Percentiles rank a stretch among this genome's conserved stretches.
phyloP scores from a whole-genome alignment of 30 jellyfish, hydroid and myxozoan genomes.

The Pseudorhiza aurosa region DNA sequence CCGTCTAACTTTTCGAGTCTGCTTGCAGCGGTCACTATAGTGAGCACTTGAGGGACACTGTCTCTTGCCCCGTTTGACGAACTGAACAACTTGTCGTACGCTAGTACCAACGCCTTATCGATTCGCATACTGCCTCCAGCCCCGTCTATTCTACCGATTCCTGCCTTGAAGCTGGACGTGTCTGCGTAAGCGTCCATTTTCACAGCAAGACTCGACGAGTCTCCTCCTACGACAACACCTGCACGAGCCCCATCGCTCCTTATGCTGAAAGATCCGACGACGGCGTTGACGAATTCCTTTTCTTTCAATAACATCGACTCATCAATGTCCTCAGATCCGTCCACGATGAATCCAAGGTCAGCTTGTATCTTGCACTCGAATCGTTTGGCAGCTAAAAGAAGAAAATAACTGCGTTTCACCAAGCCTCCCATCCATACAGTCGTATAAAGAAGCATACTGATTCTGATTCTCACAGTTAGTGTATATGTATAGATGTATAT shows the following conservation, averaged over 20 bases:
- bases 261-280: constrained; percentile 8
- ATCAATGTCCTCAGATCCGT: constrained; percentile 10
- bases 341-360: constrained; percentile 33
- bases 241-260: constrained; percentile 28
- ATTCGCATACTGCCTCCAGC: constrained; percentile 28
- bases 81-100: constrained; percentile 36
- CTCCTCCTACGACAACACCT: constrained; percentile 43
- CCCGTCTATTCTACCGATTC: constrained; percentile 2
- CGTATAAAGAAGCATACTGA: too few species aligned
- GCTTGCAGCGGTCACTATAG: constrained; percentile 43
- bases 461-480: too few species aligned
- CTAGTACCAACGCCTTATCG: constrained; percentile 23
- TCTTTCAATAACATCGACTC: background rate
- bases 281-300: constrained; percentile 30
- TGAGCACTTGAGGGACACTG: constrained; percentile 51
- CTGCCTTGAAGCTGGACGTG: constrained; percentile 15
- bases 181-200: constrained; percentile 15
- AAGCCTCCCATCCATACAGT: too few species aligned
- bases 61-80: constrained; percentile 54
- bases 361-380: constrained; percentile 23
- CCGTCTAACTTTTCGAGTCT: constrained; percentile 14
- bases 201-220: background rate
- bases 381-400: constrained; percentile 25
- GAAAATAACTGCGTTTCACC: too few species aligned
- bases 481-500: too few species aligned